phyloP scores from a whole-genome alignment of 2,888 invertebrate species.

The Drosophila anomelani region DNA sequence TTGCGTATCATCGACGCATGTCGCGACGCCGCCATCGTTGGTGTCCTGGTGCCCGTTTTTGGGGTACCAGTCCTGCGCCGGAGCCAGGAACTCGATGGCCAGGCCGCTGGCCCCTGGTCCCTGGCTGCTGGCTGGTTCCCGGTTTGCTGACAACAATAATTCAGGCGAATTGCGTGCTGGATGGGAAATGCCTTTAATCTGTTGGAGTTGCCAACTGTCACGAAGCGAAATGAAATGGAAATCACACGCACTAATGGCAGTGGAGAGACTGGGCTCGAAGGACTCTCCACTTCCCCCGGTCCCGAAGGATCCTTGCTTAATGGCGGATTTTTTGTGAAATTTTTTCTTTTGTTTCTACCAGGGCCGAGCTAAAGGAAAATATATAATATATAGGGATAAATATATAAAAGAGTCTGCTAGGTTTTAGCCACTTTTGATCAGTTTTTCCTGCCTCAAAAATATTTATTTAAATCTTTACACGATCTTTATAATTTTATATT shows the following conservation, averaged over 20 bases:
- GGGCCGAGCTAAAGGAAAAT: background rate
- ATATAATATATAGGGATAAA: background rate
- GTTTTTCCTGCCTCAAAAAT: background rate
- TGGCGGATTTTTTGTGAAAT: conserved; percentile 46
- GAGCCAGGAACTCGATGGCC: conserved; percentile 35
- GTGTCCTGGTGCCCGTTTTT: conserved; percentile 40
- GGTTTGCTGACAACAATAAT: conserved; percentile 74
- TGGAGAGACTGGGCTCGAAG: conserved; percentile 41
- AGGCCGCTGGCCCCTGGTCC: conserved; percentile 13
- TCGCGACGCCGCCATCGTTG: conserved; percentile 61
- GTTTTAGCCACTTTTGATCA: background rate
- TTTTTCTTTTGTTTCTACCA: conserved; percentile 14
- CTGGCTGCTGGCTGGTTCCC: conserved; percentile 39
- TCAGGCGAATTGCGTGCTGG: conserved; percentile 77
- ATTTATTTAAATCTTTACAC: background rate
- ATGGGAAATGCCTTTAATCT: conserved; percentile 84
- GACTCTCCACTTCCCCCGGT: background rate
- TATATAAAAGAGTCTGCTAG: background rate
- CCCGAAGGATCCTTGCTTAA: conserved; percentile 25
- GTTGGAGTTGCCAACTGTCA: conserved; percentile 83
- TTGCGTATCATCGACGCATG: conserved; percentile 81
- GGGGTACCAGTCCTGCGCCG: conserved; percentile 12
- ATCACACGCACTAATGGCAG: conserved; percentile 80
- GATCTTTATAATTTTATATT: background rate
- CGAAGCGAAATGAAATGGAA: conserved; percentile 83